Evolutionary conservation across 23 tunicate species (phyloP).

Genomic region (Styela clava): DNA sequence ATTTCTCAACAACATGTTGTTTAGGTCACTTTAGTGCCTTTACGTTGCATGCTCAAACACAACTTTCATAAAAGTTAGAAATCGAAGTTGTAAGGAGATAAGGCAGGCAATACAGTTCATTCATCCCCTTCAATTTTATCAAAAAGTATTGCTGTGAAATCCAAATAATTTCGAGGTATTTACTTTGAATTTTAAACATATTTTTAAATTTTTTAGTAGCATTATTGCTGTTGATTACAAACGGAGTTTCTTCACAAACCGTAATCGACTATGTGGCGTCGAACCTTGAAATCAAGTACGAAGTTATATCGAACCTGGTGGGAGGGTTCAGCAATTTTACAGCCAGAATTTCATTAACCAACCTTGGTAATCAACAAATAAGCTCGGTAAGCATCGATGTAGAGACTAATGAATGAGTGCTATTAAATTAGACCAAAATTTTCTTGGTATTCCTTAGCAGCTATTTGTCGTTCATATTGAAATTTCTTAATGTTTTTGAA

Average conservation of each 20-base stretch:
- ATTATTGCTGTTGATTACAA: not conserved
- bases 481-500: too few species aligned
- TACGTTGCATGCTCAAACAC: too few species aligned
- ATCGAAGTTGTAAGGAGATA: too few species aligned
- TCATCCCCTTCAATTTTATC: not conserved
- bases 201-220: not conserved
- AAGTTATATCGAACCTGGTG: conserved; percentile 8
- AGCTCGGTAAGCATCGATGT: not conserved
- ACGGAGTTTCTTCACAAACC: not conserved
- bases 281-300: conserved; percentile 3
- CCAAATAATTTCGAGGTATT: too few species aligned
- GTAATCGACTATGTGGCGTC: conserved; percentile 6
- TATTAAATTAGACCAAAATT: too few species aligned
- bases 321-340: not conserved
- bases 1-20: too few species aligned
- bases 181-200: too few species aligned
- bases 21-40: too few species aligned
- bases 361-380: conserved; percentile 3
- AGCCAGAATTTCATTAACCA: not conserved
- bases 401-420: too few species aligned
- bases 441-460: not conserved
- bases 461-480: not conserved
- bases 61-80: too few species aligned
- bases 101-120: not conserved
- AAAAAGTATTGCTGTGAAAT: not conserved